Conservation (phyloP, 2,797 vertebrate genomes). For the Tinamus major region DNA sequence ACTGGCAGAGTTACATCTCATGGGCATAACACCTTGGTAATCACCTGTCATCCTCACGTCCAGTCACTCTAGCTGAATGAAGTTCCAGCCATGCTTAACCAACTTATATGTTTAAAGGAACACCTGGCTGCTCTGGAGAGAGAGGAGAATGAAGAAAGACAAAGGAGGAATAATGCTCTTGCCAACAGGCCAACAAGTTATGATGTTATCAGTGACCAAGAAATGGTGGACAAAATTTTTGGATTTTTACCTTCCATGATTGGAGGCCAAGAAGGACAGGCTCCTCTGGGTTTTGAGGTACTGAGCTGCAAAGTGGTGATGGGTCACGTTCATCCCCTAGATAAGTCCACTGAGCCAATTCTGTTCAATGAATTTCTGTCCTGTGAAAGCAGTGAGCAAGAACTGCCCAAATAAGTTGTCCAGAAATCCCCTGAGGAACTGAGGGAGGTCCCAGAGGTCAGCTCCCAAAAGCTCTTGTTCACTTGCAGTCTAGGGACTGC, state of each 20-base stretch:
- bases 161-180: slow-evolving; percentile 56
- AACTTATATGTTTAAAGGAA: slow-evolving; percentile 76
- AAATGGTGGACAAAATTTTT: slow-evolving; percentile 94
- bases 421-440: neutral
- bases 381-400: neutral
- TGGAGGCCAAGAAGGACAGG: slow-evolving; percentile 86
- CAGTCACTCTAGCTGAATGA: neutral
- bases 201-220: slow-evolving; percentile 83
- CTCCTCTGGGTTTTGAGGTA: slow-evolving; percentile 87
- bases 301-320: neutral
- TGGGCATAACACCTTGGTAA: neutral
- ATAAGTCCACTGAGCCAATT: neutral
- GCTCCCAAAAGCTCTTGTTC: neutral
- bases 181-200: slow-evolving; percentile 76
- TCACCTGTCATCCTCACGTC: neutral
- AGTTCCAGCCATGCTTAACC: neutral
- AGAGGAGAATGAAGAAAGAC: slow-evolving; percentile 63
- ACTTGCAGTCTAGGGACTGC: neutral
- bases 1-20: neutral
- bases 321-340: neutral
- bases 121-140: slow-evolving; percentile 72
- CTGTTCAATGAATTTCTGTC: neutral
- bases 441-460: neutral
- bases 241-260: slow-evolving; percentile 89
- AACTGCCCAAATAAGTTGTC: neutral